Evolutionary conservation across 2,888 invertebrate species (phyloP), one percentile per base, ranked within the genome.

Genomic region (Lycaena phlaeas): DNA sequence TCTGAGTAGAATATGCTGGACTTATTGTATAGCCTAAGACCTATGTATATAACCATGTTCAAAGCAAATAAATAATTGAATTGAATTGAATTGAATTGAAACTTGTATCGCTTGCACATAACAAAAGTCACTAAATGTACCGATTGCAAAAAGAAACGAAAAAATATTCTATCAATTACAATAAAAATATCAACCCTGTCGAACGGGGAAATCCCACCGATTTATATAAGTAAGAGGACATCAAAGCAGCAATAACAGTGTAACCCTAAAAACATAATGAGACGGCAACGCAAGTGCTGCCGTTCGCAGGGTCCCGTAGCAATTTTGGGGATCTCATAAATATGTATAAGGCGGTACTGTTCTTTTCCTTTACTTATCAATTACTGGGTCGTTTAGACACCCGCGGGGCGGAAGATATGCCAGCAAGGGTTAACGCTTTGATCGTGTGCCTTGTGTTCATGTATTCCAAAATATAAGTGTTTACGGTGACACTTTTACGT

Each of bases 281-380:
- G 79, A 76, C 68, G 62, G 65, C 68, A 58, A 70, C 61, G 60
- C 78, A 84, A 82, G 82, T 82, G 82, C 77, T 71, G 59, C 68
- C 57, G 72, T 78, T 81, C 82, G 73, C 81, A 82, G 59, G 77
- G 76, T 70, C 71, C 78, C 74, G 74, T 70, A 78, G 66, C 77
- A 82, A 79, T 81, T 82, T 78, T 61, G 69, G 68, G 66, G 60
- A 50, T 57, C 76, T 82, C 81, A 84, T 82, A 82, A 79, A 84
- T 84, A 82, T 82, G 79, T 81, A 82, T 81, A 66, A 71, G 74
- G 71, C 68, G 68, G 74, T 65, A 57, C 61, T 74, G 73, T 81
- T 82, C 79, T 84, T 82, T 84, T 84, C 77, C 82, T 82, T 79
- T 79, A 79, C 82, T 85, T 85, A 84, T 79, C 85, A 85, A 85